Percentiles rank a stretch among this genome's conserved stretches.
Conservation (phyloP, 2,888 invertebrate species). For the Yponomeuta sedellus region DNA sequence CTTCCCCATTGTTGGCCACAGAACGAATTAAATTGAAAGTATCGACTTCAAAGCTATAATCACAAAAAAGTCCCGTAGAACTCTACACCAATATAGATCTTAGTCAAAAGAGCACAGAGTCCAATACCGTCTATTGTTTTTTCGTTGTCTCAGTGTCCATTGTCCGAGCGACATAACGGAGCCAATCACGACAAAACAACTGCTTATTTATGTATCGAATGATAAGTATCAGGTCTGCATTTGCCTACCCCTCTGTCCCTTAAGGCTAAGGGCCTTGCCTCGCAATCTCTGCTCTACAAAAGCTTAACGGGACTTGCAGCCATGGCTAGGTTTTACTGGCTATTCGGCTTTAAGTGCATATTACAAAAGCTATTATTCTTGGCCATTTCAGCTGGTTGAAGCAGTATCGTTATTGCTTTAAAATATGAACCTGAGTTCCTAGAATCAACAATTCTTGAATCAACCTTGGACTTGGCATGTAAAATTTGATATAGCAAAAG, state of each 20-base stretch:
- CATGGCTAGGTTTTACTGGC: not conserved
- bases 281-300: not conserved
- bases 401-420: not conserved
- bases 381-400: not conserved
- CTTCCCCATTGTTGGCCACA: too few species aligned
- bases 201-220: conserved; percentile 23
- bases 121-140: not conserved
- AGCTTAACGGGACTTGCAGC: not conserved
- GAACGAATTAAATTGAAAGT: not conserved
- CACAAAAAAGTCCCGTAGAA: not conserved
- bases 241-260: conserved; percentile 15
- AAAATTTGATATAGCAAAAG: too few species aligned
- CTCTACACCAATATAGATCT: not conserved
- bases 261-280: not conserved
- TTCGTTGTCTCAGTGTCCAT: conserved; percentile 4
- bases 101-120: not conserved
- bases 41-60: not conserved
- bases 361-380: not conserved
- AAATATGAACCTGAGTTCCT: not conserved
- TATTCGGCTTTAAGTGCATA: not conserved
- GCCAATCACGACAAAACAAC: conserved; percentile 22
- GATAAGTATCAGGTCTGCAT: conserved; percentile 21
- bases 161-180: conserved; percentile 21
- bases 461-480: not conserved
- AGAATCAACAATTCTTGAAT: not conserved